Evolutionary conservation across 2,888 invertebrate genomes (phyloP).

Genomic region (Imbricaverruca yamaguchii): DNA sequence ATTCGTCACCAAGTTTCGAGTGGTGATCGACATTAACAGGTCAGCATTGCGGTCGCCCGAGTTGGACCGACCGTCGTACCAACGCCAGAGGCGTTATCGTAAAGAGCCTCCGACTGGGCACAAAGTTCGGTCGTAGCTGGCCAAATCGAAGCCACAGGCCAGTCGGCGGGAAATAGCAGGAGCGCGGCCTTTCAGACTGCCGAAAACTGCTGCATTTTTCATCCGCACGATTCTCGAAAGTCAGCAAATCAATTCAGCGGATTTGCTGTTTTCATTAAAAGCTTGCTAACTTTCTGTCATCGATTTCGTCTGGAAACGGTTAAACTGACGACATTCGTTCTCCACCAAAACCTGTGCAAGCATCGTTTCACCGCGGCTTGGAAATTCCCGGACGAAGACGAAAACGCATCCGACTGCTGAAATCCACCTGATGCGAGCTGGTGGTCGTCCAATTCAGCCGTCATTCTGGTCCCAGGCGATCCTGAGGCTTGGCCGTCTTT

Average conservation of each 20-base stretch:
- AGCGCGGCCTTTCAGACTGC: background rate
- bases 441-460: background rate
- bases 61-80: no score
- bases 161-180: no score
- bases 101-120: no score
- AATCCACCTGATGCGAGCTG: background rate
- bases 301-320: constrained; percentile 6
- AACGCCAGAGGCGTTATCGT: no score
- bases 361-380: background rate
- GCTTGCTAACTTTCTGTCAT: constrained; percentile 12
- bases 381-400: background rate
- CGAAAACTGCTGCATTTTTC: background rate
- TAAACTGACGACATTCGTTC: background rate
- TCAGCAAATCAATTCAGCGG: constrained; percentile 17
- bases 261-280: constrained; percentile 21
- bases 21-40: no score
- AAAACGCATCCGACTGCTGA: background rate
- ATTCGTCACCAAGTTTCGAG: no score
- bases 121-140: no score
- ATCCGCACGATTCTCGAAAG: background rate
- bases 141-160: no score
- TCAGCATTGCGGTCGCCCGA: no score
- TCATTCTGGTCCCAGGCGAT: background rate
- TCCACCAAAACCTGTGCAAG: background rate
- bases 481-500: background rate